Evolutionary conservation across 2,113 vertebrate genomes (phyloP), one percentile per base, ranked within the genome.

Genomic region (Callipepla californica): DNA sequence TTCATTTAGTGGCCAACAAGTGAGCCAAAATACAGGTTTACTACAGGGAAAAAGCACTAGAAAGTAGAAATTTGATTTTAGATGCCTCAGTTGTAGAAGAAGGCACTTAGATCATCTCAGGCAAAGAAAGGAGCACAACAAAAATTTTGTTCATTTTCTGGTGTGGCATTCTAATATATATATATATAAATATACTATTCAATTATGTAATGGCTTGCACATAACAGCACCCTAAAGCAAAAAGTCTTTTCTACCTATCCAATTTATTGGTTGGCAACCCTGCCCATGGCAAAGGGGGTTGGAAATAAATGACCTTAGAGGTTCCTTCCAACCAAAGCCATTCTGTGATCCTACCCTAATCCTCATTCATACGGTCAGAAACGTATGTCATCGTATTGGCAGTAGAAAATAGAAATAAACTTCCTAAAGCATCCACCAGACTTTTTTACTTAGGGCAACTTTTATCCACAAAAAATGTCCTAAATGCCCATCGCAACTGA

Each of bases 401-500:
- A 18, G 32, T 67, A 59, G 5, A 21, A 34, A 16, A 53, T 0
- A 14, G 1, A 61, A 34, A 21, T 1, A 32, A 22, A 32, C 21
- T 14, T 38, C n/a, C 62, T 51, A 11, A 61, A 58, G 61, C 22
- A 68, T 1, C 8, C 62, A 18, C 25, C 16, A 11, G 72, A 65
- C 59, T 48, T 80, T 11, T 44, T 3, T 38, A 32, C 12, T 73
- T 13, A 40, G 9, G 22, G 17, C 44, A 61, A 30, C 25, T 85
- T 81, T 22, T 13, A 38, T 6, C 75, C 61, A 36, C 40, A 17
- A 18, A 51, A 10, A 3, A 65, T 38, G 20, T 85, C 93, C 88
- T 93, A 75, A 95, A 87, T 76, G 92, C 36, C 26, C 88, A 75
- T 26, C 63, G 87, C 83, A 61, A 63, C 94, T 95, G 94, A 97